Evolutionary conservation across 1,140 invertebrate species (phyloP).

Genomic region (Drosophila sproati): DNA sequence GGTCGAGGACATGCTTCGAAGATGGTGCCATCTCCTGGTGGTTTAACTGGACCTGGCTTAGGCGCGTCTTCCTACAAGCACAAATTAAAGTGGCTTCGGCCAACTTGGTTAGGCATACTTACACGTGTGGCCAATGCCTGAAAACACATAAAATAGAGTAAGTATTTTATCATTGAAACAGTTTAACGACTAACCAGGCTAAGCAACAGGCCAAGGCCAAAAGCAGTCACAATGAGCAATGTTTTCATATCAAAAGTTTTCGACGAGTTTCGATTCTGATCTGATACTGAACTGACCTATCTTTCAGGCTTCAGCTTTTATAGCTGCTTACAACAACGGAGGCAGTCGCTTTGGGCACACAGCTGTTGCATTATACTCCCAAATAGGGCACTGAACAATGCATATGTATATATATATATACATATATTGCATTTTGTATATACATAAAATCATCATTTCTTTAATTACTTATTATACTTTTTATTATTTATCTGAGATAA

Average conservation of each 20-base stretch:
- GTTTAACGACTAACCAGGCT: constrained; percentile 29
- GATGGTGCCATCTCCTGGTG: background rate
- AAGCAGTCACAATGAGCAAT: constrained; percentile 5
- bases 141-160: background rate
- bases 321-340: constrained; percentile 19
- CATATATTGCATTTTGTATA: too few species aligned
- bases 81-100: too few species aligned
- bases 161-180: too few species aligned
- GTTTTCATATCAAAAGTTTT: constrained; percentile 20
- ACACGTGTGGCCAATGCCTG: constrained; percentile 43
- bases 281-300: constrained; percentile 11
- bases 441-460: too few species aligned
- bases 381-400: constrained; percentile 5
- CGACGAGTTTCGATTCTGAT: background rate
- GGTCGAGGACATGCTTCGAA: constrained; percentile 47
- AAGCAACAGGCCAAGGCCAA: constrained; percentile 6
- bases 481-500: too few species aligned
- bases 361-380: constrained; percentile 32
- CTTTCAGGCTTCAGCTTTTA: constrained; percentile 23
- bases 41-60: background rate
- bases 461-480: too few species aligned
- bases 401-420: background rate
- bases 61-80: too few species aligned
- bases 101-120: constrained; percentile 25
- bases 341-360: background rate